Evolutionary conservation across 2,113 vertebrate genomes (phyloP).

Genomic region (Ibidorhyncha struthersii): DNA sequence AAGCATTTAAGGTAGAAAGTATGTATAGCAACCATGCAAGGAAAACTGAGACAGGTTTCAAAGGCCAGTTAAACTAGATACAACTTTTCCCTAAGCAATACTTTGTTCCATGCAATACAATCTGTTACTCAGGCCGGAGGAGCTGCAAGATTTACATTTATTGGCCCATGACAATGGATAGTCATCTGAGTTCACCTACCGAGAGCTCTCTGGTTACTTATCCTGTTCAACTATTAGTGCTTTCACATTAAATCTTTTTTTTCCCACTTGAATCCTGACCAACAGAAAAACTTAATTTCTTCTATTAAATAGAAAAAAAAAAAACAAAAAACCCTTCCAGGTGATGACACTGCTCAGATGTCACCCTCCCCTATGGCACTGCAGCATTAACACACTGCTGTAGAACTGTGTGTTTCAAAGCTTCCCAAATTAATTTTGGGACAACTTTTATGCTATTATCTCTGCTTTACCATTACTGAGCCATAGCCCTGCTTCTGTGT

Average conservation of each 20-base stretch:
- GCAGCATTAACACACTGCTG: not conserved
- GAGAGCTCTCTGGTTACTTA: not conserved
- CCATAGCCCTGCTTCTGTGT: not conserved
- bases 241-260: not conserved
- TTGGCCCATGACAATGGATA: not conserved
- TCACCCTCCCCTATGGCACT: not conserved
- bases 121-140: not conserved
- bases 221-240: not conserved
- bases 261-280: not conserved
- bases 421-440: not conserved
- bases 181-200: not conserved
- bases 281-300: not conserved
- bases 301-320: not conserved
- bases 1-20: not conserved
- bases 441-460: not conserved
- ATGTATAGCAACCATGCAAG: not conserved
- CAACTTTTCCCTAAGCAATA: not conserved
- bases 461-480: not conserved
- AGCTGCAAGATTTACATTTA: not conserved
- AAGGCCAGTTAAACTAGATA: not conserved
- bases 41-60: slow-evolving; percentile 25
- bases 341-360: not conserved
- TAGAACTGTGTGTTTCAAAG: not conserved
- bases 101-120: not conserved
- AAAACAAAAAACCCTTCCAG: not conserved